Evolutionary conservation across 2,113 vertebrate species (phyloP).

Genomic region (Octodon degus): DNA sequence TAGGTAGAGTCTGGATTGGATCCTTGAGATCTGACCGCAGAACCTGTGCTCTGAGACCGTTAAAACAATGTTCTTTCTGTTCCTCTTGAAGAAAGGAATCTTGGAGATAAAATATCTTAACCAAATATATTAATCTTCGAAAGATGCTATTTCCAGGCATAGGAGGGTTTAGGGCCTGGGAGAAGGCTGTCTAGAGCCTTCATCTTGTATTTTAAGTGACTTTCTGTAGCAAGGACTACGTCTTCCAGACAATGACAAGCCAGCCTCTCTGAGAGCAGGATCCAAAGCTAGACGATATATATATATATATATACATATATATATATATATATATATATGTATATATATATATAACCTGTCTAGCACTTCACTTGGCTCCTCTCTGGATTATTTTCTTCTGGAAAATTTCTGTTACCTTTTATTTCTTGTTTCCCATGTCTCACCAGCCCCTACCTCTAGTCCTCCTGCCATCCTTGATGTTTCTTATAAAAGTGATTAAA

Average conservation of each 20-base stretch:
- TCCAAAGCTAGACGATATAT: too few relatives aligned
- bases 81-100: background rate
- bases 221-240: background rate
- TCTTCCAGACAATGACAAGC: background rate
- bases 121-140: background rate
- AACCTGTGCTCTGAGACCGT: background rate
- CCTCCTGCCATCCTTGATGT: background rate
- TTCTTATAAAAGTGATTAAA: constrained; percentile 19
- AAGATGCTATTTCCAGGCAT: background rate
- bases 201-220: background rate
- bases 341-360: background rate
- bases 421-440: fast-evolving
- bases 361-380: background rate
- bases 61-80: background rate
- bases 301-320: too few relatives aligned
- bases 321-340: too few relatives aligned
- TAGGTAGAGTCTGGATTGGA: background rate
- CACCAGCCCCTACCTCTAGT: background rate
- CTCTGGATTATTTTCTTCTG: background rate
- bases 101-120: background rate
- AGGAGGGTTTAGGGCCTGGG: background rate
- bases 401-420: background rate
- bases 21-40: background rate
- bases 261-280: background rate
- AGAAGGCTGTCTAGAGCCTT: background rate